Evolutionary conservation across 2,888 invertebrate species (phyloP).

Genomic region (Sarcophaga carnaria): DNA sequence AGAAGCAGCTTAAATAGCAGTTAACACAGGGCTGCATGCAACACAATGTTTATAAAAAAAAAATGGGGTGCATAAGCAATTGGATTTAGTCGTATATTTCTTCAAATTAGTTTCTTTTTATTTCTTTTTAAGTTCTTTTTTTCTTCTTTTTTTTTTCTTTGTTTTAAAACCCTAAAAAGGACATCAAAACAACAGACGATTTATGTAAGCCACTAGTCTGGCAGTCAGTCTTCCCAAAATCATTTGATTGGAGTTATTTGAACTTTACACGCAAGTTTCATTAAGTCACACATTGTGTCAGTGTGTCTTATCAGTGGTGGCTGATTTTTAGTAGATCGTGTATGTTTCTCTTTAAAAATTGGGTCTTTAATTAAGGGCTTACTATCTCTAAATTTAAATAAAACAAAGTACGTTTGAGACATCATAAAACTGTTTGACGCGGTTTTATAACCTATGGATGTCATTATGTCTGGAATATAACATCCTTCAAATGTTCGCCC

Average conservation of each 20-base stretch:
- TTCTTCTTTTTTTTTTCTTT: background rate
- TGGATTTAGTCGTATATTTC: slow-evolving; percentile 10
- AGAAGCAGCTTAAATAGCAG: slow-evolving; percentile 57
- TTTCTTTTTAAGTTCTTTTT: too few relatives aligned
- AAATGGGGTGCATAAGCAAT: slow-evolving; percentile 59
- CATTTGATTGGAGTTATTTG: slow-evolving; percentile 53
- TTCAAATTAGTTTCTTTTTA: too few relatives aligned
- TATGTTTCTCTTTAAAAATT: too few relatives aligned
- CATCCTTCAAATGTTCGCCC: too few relatives aligned
- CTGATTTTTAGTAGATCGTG: too few relatives aligned
- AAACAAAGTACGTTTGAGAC: too few relatives aligned
- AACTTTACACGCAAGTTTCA: slow-evolving; percentile 29
- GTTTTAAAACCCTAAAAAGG: slow-evolving; percentile 12
- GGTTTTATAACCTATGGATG: too few relatives aligned
- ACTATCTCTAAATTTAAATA: too few relatives aligned
- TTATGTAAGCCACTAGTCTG: slow-evolving; percentile 36
- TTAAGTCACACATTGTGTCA: slow-evolving; percentile 11
- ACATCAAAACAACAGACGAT: slow-evolving; percentile 33
- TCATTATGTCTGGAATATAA: too few relatives aligned
- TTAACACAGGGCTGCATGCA: slow-evolving; percentile 43
- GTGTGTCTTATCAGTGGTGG: slow-evolving; percentile 9
- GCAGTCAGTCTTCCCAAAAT: slow-evolving; percentile 30
- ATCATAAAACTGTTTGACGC: too few relatives aligned
- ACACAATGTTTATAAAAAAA: background rate
- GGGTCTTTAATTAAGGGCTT: too few relatives aligned